These are phyloP conservation scores for Phrynocephalus versicolor DNA, from an alignment of 2,113 vertebrate species.

Conservation along the genomic window DNA sequence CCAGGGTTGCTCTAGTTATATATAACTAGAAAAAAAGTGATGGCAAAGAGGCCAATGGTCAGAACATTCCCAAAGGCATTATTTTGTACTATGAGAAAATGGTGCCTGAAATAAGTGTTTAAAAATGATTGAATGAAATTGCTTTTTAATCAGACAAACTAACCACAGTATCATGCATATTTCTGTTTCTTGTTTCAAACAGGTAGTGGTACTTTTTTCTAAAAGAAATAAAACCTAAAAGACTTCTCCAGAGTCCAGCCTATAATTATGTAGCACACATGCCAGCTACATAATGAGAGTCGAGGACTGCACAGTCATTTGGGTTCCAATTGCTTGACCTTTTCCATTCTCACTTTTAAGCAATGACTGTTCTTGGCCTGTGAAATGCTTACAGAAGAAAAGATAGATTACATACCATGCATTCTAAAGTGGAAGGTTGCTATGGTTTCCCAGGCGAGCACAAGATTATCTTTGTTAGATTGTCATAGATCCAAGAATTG, in stretches of 20 bases:
- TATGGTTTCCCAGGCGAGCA: slow-evolving; percentile 74
- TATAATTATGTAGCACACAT: not conserved
- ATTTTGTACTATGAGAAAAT: slow-evolving; percentile 27
- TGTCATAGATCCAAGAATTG: slow-evolving; percentile 14
- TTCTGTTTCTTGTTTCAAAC: not conserved
- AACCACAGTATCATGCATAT: not conserved
- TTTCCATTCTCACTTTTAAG: slow-evolving; percentile 61
- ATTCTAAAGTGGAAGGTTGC: slow-evolving; percentile 71
- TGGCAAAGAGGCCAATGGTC: not conserved
- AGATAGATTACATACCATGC: slow-evolving; percentile 68
- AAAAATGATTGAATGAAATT: not conserved
- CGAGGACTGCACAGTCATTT: slow-evolving; percentile 32
- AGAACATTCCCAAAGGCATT: slow-evolving; percentile 19
- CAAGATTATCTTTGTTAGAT: slow-evolving; percentile 58
- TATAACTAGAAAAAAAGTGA: slow-evolving; percentile 10
- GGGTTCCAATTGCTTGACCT: slow-evolving; percentile 58
- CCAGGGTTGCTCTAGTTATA: not conserved
- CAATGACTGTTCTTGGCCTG: slow-evolving; percentile 68
- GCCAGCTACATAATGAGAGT: slow-evolving; percentile 12
- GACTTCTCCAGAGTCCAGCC: not conserved
- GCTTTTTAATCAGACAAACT: not conserved
- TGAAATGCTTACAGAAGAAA: slow-evolving; percentile 69
- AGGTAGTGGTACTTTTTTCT: not conserved
- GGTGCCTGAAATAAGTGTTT: slow-evolving; percentile 22
- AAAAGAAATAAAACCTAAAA: not conserved